A percentile compares a stretch with the other conserved stretches of the same genome.
phyloP scores from a whole-genome alignment of 2,797 vertebrate genomes.

The Onychomys arenicola region DNA sequence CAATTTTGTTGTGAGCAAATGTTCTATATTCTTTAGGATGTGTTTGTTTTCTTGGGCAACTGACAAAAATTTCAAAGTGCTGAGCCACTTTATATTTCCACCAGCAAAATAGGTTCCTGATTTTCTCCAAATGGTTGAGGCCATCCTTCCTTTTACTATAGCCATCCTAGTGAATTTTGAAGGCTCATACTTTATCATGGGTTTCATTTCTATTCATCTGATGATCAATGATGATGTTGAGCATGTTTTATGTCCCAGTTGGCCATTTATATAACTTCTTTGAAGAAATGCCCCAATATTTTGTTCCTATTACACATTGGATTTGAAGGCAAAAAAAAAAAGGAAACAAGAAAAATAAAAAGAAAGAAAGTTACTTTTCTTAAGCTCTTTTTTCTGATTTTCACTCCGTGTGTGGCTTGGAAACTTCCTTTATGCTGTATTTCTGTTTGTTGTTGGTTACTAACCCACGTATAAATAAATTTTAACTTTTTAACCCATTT shows the following conservation, averaged over 20 bases:
- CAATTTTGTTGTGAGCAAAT: background rate
- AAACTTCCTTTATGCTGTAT: background rate
- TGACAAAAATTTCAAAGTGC: background rate
- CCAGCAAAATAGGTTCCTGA: background rate
- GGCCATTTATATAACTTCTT: background rate
- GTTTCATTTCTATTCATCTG: background rate
- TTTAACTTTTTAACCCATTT: background rate
- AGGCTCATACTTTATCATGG: background rate
- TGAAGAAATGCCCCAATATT: background rate
- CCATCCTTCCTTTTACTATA: background rate
- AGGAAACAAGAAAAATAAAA: too few species aligned
- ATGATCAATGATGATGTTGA: background rate
- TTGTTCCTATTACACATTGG: background rate
- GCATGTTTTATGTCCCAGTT: background rate
- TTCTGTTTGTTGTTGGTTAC: background rate
- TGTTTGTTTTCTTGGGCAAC: conserved; percentile 7
- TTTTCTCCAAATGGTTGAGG: background rate
- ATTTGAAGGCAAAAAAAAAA: background rate
- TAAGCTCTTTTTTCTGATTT: background rate
- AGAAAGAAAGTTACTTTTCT: background rate
- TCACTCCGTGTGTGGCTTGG: background rate
- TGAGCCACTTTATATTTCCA: background rate
- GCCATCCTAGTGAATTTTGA: background rate
- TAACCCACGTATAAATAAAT: background rate
- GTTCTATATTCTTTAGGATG: background rate